A percentile compares a stretch with the other conserved stretches of the same genome.
Conservation (phyloP, 2,888 invertebrate genomes). For the Rhimphoctona megacephalus region DNA sequence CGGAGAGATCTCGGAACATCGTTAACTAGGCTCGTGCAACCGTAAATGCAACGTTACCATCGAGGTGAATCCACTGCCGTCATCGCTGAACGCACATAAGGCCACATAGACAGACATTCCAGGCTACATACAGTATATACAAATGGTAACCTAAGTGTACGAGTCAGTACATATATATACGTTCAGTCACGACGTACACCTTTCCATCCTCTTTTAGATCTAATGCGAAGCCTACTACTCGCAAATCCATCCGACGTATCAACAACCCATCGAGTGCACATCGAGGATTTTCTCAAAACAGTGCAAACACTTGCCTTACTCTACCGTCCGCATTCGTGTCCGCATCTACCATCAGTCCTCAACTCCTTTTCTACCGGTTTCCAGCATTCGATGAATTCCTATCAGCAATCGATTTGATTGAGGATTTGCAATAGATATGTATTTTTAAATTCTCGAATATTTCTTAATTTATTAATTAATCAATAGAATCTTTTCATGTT, state of each 20-base stretch:
- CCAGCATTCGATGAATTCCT: neutral
- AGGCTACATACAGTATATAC: neutral
- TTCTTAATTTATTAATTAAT: neutral
- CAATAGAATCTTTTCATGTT: neutral
- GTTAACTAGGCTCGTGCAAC: conserved; percentile 62
- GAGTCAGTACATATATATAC: conserved; percentile 21
- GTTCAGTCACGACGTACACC: conserved; percentile 3
- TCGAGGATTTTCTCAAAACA: conserved; percentile 22
- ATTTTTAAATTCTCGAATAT: neutral
- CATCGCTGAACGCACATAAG: conserved; percentile 47
- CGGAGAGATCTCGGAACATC: conserved; percentile 59
- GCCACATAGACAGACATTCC: conserved; percentile 26
- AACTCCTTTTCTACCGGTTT: neutral
- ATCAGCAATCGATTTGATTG: neutral
- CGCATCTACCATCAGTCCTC: conserved; percentile 7
- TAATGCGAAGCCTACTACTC: conserved; percentile 32
- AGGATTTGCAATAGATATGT: neutral
- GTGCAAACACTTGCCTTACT: conserved; percentile 13
- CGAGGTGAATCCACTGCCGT: conserved; percentile 25
- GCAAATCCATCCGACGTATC: conserved; percentile 36
- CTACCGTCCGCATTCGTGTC: too few species aligned
- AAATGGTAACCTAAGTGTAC: conserved; percentile 15
- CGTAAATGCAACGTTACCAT: conserved; percentile 57
- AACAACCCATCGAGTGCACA: conserved; percentile 45
- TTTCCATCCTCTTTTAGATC: conserved; percentile 14